Base-by-base conservation (phyloP, 2,113 vertebrate genomes). In the Actinemys pallida region DNA sequence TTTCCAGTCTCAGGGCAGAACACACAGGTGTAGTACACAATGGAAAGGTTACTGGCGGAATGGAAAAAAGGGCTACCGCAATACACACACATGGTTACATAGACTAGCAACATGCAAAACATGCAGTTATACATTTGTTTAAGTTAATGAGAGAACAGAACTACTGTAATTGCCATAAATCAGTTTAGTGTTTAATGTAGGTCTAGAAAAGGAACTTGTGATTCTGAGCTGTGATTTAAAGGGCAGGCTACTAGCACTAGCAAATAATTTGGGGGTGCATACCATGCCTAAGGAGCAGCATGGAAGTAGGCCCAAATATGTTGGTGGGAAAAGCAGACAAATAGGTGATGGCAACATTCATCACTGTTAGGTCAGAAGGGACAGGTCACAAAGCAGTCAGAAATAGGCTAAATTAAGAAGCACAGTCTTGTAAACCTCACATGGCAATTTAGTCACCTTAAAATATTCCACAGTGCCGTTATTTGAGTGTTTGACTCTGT, bases 401-500 rank as follows among this genome's bases (percentile, higher is more conserved):
- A 10, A 88, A 50, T 47, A 0, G 0, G n/a, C 7, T 45, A 35
- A 90, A 83, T 42, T n/a, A 65, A 3, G 79, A 4, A 49, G n/a
- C 24, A 22, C 22, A 45, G 19, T 76, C 20, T 76, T 45, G 20
- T 76, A 76, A 45, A 45, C 72, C 27, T 76, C 42, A 90, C 42
- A 85, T 13, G 54, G 24, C 0, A 1, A 47, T 89, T 81, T 76
- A 93, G n/a, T 88, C 3, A 81, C n/a, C n/a, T 49, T 82, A 10
- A 22, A 86, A 59, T 82, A 82, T 54, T 93, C 93, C 88, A 62
- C 49, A 81, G 39, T 10, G 47, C 3, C 79, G 47, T 78, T 90
- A 92, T 42, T 78, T 81, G 81, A 11, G 4, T 90, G 42, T 92
- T n/a, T n/a, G n/a, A 22, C 87, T 83, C 65, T 76, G n/a, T 47